Base-by-base conservation (phyloP, 2,888 invertebrate genomes). In the Thera britannica region DNA sequence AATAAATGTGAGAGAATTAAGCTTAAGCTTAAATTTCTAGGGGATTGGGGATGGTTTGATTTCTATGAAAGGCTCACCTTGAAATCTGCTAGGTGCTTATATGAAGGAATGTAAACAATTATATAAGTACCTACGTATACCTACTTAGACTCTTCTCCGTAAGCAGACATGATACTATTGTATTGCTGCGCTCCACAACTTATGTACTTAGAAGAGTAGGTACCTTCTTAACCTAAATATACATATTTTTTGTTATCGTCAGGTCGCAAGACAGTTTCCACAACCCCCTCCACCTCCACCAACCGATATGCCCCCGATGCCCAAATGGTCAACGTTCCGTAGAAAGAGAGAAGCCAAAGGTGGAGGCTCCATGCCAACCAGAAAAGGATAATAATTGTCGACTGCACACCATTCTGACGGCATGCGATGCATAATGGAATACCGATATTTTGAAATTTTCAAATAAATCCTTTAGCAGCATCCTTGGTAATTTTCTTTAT, bases 331-430 rank as follows among this genome's bases (percentile, higher is more conserved):
- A 55, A 34, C 58, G 38, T 65, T 67, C 46, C 83, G 87, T 2
- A 75, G 76, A 56, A 86, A 78, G 68, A 83, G 91, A 77, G 89
- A 88, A 77, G 89, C 90, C 7, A 91, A 89, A 78, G 91, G 91
- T 4, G 90, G 89, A n/a, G 91, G 90, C 38, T 85, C 89, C 6
- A 89, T 91, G 84, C 91, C 91, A 0, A 90, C 90, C 9, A 82
- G 89, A 75, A 91, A 90, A 81, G 92, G 92, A 66, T 91, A 84
- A 83, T 38, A 84, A 83, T 38, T 8, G 52, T 52, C 52, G 34
- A 52, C 9, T 9, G 35, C 46, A 3, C 46, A 23, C 46, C 44
- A 46, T 12, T 23, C 3, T 36, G 5, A 52, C 11, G 8, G 3
- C 55, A 34, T 12, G n/a, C 35, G 12, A 46, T 55, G 35, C 34